Base-by-base conservation (phyloP, 2,797 vertebrate genomes). In the Tangara arthus region DNA sequence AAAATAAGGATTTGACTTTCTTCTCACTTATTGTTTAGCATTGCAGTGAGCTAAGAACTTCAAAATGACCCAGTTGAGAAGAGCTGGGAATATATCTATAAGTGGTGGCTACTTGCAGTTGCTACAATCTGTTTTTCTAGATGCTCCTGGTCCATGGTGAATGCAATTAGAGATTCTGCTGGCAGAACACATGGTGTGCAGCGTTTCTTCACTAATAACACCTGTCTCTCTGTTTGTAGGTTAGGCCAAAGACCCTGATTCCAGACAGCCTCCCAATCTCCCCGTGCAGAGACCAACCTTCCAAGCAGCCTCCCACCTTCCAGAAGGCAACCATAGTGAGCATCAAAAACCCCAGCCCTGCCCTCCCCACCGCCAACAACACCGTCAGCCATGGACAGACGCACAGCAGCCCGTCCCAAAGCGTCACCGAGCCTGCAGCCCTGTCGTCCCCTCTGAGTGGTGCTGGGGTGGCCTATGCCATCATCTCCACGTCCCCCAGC, bases 231-330 rank as follows among this genome's bases (percentile, higher is more conserved):
- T 82, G n/a, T 64, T 90, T 76, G 47, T 96, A 99, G 99, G 99
- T 99, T 98, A 99, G 99, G 99, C 99, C 99, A 99, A 99, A 99
- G 99, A 99, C 98, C 95, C 98, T 99, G 98, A 99, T 99, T 98
- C 99, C 99, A 87, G 99, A 99, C 97, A 99, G 99, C 98, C 99
- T 99, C 97, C 99, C 99, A 39, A 91, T 98, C 96, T 98, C 98
- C 92, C 98, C 98, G 2, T 98, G 98, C 97, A 98, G 98, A 98
- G 98, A 99, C 91, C 98, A 98, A 96, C 98, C 97, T 84, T 99
- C 98, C 97, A 98, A 98, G 96, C 98, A 98, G 97, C 98, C 98
- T 20, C 97, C 98, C 35, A 63, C 98, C 8, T 98, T 98, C 94
- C 98, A 98, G 96, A 98, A 98, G 97, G 98, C 98, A 34, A 96